Base-by-base conservation (phyloP, 1,140 invertebrate species). In the Hesperophylax magnus region DNA sequence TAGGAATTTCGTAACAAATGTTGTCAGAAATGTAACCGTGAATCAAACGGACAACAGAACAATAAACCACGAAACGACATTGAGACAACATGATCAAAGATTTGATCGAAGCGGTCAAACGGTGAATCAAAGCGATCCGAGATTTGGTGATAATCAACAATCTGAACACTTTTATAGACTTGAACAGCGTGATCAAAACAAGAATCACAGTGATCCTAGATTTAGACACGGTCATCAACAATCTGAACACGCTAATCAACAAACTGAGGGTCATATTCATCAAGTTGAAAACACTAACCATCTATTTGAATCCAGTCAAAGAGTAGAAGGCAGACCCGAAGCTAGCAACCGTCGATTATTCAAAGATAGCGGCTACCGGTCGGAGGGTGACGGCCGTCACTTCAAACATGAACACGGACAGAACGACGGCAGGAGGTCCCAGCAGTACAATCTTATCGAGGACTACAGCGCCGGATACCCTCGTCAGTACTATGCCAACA, bases 401-500 rank as follows among this genome's bases (percentile, higher is more conserved):
- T 67, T 85, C 9, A 85, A 86, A 80, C 78, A 31, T 14, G 61
- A 22, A 6, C 15, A 27, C 6, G 1, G 27, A 11, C 27, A 84
- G 77, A 72, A 82, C 60, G 85, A 85, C 71, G 82, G 77, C n/a
- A 15, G 60, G 52, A 27, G 54, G 17, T 18, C n/a, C 67, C 67
- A 47, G n/a, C 67, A 88, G 34, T 86, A 84, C 71, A 15, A 85
- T 5, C 86, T 88, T 84, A 89, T 89, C 3, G 87, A 86, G 75
- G 87, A 89, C 24, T 47, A 89, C 52, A 89, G 86, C 0, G 65
- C 87, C 6, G 89, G 88, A 3, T 90, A 90, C 69, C 89, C 89
- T 0, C 56, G 85, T 17, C 85, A 90, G 77, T 90, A 89, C 77
- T 90, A 90, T 85, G 89, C 89, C 0, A 90, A 90, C 82, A 90